Percentiles rank a stretch among this genome's conserved stretches.
Evolutionary conservation across 2,888 invertebrate species (phyloP).

Genomic region (Ischnura elegans): DNA sequence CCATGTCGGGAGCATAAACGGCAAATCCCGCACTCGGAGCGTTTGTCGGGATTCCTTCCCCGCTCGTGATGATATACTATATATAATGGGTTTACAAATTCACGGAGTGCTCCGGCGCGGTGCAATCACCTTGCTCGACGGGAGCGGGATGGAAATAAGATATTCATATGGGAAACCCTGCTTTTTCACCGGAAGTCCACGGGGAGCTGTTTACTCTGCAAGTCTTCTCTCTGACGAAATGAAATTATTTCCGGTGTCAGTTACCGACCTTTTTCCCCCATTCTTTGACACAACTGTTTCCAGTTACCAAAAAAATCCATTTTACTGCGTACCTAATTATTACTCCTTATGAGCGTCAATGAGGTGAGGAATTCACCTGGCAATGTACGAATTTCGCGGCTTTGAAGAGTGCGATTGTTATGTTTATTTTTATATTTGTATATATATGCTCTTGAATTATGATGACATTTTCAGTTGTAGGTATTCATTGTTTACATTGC

Average conservation of each 20-base stretch:
- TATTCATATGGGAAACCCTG: not conserved
- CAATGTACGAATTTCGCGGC: too few species aligned
- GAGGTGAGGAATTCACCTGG: too few species aligned
- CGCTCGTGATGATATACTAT: too few species aligned
- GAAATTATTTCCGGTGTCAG: not conserved
- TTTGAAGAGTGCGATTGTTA: too few species aligned
- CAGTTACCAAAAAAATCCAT: not conserved
- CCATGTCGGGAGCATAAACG: not conserved
- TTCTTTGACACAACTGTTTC: not conserved
- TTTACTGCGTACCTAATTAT: too few species aligned
- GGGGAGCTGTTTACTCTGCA: not conserved
- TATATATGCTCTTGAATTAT: too few species aligned
- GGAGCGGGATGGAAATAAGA: not conserved
- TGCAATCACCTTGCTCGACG: not conserved
- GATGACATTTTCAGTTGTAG: too few species aligned
- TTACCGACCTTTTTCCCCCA: not conserved
- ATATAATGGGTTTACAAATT: conserved; percentile 1
- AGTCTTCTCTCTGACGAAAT: not conserved
- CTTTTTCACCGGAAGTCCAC: not conserved
- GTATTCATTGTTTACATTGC: too few species aligned
- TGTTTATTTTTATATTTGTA: too few species aligned
- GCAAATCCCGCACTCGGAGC: not conserved
- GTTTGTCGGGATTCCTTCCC: conserved; percentile 2
- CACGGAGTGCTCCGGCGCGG: not conserved
- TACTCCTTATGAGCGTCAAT: too few species aligned